Evolutionary conservation across 2,888 invertebrate genomes (phyloP), one percentile per base, ranked within the genome.

Genomic region (Cheilosia grossa): DNA sequence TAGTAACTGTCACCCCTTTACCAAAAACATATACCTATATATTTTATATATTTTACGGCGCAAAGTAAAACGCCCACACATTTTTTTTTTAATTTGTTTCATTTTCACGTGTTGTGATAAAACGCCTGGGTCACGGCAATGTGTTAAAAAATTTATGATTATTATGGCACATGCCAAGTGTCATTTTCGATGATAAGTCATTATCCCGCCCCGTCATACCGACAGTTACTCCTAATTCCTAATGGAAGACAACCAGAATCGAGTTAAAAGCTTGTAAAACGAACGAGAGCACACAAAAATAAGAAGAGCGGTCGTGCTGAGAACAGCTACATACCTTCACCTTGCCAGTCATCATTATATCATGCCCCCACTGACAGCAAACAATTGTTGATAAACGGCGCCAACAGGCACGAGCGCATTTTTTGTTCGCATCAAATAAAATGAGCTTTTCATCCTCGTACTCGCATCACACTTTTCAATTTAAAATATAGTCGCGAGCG

Each of bases 381-480:
- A 56, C 70, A 81, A 81, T 75, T 70, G 64, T 59, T 64, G 42
- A 75, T 53, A 75, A 75, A 75, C 75, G 75, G 81, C 75, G 81
- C 81, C 64, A 64, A 64, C 44, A 53, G 51, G 30, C 72, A 61
- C 59, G 24, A 42, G 10, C 21, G 21, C 17, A 30, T 54, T n/a
- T 44, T 51, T 37, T 61, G 10, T 51, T 21, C 63, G 24, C 53
- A 51, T 54, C 42, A 37, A 73, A 56, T 44, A 47, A 64, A 56
- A 70, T 54, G 53, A 47, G 54, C 66, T 77, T 66, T 66, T 70
- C 58, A 64, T 47, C 17, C 17, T 47, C 15, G 21, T 63, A 73
- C 17, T 47, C 15, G 21, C 56, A 67, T 78, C 73, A 78, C 78
- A 73, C 78, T 78, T 82, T 82, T 82, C 78, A 82, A 82, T 82